phyloP scores from a whole-genome alignment of 2,797 vertebrate genomes.

The Euthynnus affinis region DNA sequence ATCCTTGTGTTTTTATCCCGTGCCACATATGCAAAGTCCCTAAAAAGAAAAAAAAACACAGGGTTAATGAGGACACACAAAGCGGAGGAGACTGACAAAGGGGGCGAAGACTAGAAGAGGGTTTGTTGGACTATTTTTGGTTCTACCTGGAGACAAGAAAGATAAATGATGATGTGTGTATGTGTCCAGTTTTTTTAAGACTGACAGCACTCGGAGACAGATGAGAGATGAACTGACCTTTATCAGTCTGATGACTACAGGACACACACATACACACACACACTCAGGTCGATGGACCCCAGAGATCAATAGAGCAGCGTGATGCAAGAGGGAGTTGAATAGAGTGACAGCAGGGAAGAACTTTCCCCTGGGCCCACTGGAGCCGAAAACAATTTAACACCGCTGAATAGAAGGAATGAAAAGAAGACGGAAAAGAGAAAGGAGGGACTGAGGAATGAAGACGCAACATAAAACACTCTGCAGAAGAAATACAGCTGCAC shows the following conservation, averaged over 20 bases:
- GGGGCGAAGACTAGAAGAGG: not conserved
- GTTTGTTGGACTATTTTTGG: constrained; percentile 13
- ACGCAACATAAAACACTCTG: not conserved
- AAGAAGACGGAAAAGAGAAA: constrained; percentile 19
- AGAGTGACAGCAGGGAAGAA: constrained; percentile 63
- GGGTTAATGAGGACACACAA: constrained; percentile 20
- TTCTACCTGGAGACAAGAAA: constrained; percentile 10
- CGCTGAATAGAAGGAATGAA: constrained; percentile 34
- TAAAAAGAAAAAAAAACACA: constrained; percentile 73
- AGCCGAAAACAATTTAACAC: constrained; percentile 62
- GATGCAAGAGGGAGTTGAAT: constrained; percentile 59
- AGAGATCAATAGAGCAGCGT: constrained; percentile 70
- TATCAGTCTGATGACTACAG: constrained; percentile 61
- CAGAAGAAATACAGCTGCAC: constrained; percentile 34
- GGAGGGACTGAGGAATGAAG: constrained; percentile 29
- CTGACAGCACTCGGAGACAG: constrained; percentile 36
- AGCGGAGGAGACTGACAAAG: not conserved
- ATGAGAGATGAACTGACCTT: constrained; percentile 74
- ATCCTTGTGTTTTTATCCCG: constrained; percentile 97
- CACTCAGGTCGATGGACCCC: constrained; percentile 54
- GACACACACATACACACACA: constrained; percentile 37
- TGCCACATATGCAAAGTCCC: constrained; percentile 98
- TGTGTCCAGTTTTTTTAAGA: constrained; percentile 35
- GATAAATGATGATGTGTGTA: constrained; percentile 33
- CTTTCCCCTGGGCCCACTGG: constrained; percentile 51